Conservation (phyloP, 2,797 vertebrate genomes). For the Paguma larvata region DNA sequence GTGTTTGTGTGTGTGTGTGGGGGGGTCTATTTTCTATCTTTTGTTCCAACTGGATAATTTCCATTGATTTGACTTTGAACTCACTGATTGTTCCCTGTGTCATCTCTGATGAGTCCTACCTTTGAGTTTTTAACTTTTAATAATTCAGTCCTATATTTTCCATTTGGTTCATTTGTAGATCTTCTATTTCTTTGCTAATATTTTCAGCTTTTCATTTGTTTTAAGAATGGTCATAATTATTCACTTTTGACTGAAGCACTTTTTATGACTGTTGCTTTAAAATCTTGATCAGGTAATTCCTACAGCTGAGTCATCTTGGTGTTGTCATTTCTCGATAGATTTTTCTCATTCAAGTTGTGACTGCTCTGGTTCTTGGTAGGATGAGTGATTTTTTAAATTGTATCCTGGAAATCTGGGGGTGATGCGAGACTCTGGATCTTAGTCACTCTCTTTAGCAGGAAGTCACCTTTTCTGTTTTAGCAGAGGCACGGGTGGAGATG, state of each 20-base stretch:
- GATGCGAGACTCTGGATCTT: neutral
- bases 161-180: neutral
- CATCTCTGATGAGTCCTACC: neutral
- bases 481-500: neutral
- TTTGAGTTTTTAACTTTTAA: neutral
- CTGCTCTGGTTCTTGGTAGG: neutral
- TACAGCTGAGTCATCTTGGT: neutral
- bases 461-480: neutral
- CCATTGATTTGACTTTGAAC: neutral
- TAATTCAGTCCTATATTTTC: constrained; percentile 19
- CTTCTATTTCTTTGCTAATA: neutral
- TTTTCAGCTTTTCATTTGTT: neutral
- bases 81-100: neutral
- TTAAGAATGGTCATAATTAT: neutral
- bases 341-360: neutral
- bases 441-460: neutral
- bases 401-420: neutral
- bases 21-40: neutral
- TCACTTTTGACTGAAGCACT: neutral
- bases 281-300: neutral
- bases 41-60: neutral
- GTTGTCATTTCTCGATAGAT: neutral
- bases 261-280: neutral
- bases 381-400: neutral
- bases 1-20: too few relatives aligned